Base-by-base conservation (phyloP, 2,113 vertebrate species). In the Salvelinus namaycush region DNA sequence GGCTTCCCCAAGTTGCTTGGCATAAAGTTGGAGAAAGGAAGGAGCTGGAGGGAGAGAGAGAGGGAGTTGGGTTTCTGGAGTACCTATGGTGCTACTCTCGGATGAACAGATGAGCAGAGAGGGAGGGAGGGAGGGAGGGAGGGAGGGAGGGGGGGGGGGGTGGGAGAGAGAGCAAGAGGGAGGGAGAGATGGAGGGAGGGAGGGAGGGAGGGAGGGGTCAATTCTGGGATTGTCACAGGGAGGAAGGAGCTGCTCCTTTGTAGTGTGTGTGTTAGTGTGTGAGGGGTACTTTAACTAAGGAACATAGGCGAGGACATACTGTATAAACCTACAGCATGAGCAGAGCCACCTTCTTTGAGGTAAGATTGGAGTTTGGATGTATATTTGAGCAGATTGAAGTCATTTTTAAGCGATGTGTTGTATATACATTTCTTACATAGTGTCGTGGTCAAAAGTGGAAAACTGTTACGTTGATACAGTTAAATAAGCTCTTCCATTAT, bases 341-440 rank as follows among this genome's bases (percentile, higher is more conserved):
- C 81, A 87, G 92, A 81, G 84, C 87, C 76, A 91, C 85, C 69
- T 92, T 90, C 84, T 92, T 92, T 82, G 91, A 93, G 92, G 92
- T 93, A 90, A 90, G 80, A 59, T 49, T 69, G 16, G 18, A 11
- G 81, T 20, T 57, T 66, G 7, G 70, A 62, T 7, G 49, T 13
- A 9, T 62, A 54, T 3, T 54, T 54, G 51, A 54, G 1, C 14
- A 54, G 51, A 18, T 18, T 1, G 0, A 54, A 54, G 49, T 51
- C 2, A 4, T 12, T 51, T 51, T 51, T 51, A 16, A 51, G 39
- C 39, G 4, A 54, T 16, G 13, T 54, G 14, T 54, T 18, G 18
- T 4, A 54, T 18, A 18, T 18, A 54, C 51, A 18, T 51, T 51
- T 51, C 49, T 51, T 13, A 54, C 51, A 54, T 54, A 16, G 14